A percentile compares a stretch with the other conserved stretches of the same genome.
These are phyloP conservation scores for Ericerus pela DNA, from an alignment of 1,140 invertebrate genomes.

Conservation along the genomic window DNA sequence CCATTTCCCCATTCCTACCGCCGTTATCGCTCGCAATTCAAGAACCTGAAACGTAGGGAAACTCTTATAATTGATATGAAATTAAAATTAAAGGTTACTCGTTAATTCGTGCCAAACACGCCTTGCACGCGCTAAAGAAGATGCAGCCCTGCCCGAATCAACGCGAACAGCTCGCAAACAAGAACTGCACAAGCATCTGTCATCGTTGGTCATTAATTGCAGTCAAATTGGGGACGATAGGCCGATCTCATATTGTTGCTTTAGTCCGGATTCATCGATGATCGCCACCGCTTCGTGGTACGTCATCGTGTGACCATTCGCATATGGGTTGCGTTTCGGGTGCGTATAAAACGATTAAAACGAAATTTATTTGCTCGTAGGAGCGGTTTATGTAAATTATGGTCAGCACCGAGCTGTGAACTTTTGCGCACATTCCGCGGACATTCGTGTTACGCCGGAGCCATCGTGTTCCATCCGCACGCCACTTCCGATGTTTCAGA, in stretches of 20 bases:
- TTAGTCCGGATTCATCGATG: slow-evolving; percentile 75
- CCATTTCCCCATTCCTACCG: not conserved
- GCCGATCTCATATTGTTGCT: slow-evolving; percentile 78
- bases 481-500: slow-evolving; percentile 49
- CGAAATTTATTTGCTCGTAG: slow-evolving; percentile 32
- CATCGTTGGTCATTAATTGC: slow-evolving; percentile 58
- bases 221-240: slow-evolving; percentile 89
- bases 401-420: slow-evolving; percentile 77
- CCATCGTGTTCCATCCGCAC: slow-evolving; percentile 79
- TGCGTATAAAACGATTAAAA: not conserved
- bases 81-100: slow-evolving; percentile 44
- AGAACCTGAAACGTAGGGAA: no score
- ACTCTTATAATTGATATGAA: not conserved
- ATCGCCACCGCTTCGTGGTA: slow-evolving; percentile 83
- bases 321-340: not conserved
- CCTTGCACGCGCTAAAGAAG: slow-evolving; percentile 49
- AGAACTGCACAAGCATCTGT: slow-evolving; percentile 63
- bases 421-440: slow-evolving; percentile 63
- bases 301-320: slow-evolving; percentile 19
- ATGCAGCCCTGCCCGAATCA: slow-evolving; percentile 45
- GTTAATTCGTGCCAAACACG: slow-evolving; percentile 54
- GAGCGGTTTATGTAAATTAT: slow-evolving; percentile 86
- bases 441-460: slow-evolving; percentile 75
- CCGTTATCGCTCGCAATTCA: slow-evolving; percentile 15
- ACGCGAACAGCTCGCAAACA: slow-evolving; percentile 58